Evolutionary conservation across 2,888 invertebrate species (phyloP), one percentile per base, ranked within the genome.

Genomic region (Leucania comma): DNA sequence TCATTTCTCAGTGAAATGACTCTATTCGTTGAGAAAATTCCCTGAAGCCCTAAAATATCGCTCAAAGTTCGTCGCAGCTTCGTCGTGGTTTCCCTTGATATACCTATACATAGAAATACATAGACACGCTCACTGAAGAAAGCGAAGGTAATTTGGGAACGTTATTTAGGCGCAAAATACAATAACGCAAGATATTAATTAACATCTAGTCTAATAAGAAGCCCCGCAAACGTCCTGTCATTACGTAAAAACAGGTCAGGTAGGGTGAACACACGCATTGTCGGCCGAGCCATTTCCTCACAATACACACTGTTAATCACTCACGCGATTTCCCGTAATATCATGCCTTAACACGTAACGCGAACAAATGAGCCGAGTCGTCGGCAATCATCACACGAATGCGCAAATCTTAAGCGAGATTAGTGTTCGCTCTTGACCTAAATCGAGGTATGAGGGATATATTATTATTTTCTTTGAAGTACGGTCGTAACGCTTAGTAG

Each of bases 231-330:
- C 60, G 76, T 72, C 72, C 53, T 70, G 70, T 79, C 79, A 84
- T 84, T 86, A 86, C 65, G 58, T 42, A 81, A 85, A 84, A 85
- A 83, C 77, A 74, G 83, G 68, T 75, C 80, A 84, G 80, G 80
- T 75, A 72, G 72, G 77, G 72, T 76, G 71, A 67, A 69, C 65
- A 61, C 75, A 81, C 75, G 86, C 87, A 86, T 88, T 89, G 87
- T 90, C 83, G 86, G 86, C 84, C 86, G 82, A 85, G 83, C 84
- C 88, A 89, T 91, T 90, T 89, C 83, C 86, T 85, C 86, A 92
- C 91, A 93, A 93, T 92, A 90, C 89, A 82, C 69, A 70, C 73
- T 84, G 86, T 88, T 91, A 90, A 92, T 93, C 91, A 92, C 91
- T 89, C 90, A 92, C 90, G 93, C 92, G 87, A 93, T 90, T 87